Conservation (phyloP, 2,797 vertebrate species). For the Halcyon leucocephala region DNA sequence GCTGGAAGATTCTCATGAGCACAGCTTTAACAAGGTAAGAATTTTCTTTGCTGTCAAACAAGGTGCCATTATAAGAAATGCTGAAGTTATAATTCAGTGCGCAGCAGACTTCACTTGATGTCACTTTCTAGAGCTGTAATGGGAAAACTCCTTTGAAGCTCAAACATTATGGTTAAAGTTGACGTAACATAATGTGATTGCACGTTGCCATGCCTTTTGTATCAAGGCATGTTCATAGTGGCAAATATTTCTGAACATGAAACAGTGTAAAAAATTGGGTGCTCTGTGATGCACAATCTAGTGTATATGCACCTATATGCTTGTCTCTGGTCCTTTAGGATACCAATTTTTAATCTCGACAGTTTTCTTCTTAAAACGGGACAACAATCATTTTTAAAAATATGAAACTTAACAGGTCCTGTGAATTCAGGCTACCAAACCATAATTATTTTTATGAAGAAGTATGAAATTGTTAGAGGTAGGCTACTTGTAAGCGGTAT, state of each 20-base stretch:
- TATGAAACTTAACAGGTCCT: neutral
- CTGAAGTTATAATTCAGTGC: neutral
- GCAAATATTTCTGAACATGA: neutral
- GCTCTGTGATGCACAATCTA: neutral
- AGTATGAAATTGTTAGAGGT: neutral
- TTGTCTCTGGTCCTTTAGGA: neutral
- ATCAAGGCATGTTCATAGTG: neutral
- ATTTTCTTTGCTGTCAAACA: neutral
- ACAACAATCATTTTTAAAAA: neutral
- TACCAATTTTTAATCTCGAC: neutral
- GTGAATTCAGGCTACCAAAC: neutral
- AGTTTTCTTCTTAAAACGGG: neutral
- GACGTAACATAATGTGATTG: no score
- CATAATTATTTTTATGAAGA: neutral
- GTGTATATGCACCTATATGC: neutral
- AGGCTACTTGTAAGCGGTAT: neutral
- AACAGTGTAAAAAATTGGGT: neutral
- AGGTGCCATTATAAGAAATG: neutral
- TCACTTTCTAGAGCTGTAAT: neutral
- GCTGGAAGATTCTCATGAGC: constrained; percentile 85
- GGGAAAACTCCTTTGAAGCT: neutral
- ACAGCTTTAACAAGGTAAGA: constrained; percentile 87
- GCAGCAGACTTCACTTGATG: neutral
- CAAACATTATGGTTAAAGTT: neutral
- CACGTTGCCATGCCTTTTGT: neutral